Base-by-base conservation (phyloP, 2,113 vertebrate genomes). In the Kobus ellipsiprymnus region DNA sequence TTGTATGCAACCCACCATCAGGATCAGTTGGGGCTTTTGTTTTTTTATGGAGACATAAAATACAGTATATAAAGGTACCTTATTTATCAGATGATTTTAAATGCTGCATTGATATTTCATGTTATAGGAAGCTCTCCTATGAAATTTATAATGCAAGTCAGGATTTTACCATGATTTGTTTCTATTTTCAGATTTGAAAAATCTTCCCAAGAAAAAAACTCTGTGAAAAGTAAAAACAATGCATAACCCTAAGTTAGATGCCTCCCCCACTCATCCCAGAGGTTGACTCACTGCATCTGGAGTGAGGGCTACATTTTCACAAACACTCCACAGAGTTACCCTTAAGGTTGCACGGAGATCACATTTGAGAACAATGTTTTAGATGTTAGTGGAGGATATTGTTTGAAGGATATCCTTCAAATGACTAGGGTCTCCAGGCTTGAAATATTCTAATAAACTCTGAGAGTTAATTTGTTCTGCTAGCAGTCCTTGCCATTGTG, bases 61-160 rank as follows among this genome's bases (percentile, higher is more conserved):
- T 54, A 33, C 30, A 55, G 10, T 77, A 87, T 60, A 30, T 57
- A 95, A 93, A 84, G 50, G 4, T 59, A 91, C 30, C 52, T 83
- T 81, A 74, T 57, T 94, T 90, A 92, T 81, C 21, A 95, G 40
- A 48, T 87, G 46, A 84, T 55, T 80, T 83, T 78, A 82, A 95
- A 67, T 67, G 13, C 50, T 86, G 12, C 55, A 89, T 48, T 88
- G 30, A 40, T 95, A 95, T 80, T 94, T 88, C 78, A 80, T 71
- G 21, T 91, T 80, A 80, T 60, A 9, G 30, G 85, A 91, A 84
- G 67, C 29, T 87, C 44, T 88, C 78, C 54, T 81, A 86, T 88
- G 33, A 89, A 83, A 85, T 84, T 88, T 91, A 88, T 81, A 92
- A 81, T 84, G 16, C 78, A 77, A 90, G 44, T 92, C 59, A 95